phyloP scores from a whole-genome alignment of 2,113 vertebrate species.

The Bubo scandiacus region DNA sequence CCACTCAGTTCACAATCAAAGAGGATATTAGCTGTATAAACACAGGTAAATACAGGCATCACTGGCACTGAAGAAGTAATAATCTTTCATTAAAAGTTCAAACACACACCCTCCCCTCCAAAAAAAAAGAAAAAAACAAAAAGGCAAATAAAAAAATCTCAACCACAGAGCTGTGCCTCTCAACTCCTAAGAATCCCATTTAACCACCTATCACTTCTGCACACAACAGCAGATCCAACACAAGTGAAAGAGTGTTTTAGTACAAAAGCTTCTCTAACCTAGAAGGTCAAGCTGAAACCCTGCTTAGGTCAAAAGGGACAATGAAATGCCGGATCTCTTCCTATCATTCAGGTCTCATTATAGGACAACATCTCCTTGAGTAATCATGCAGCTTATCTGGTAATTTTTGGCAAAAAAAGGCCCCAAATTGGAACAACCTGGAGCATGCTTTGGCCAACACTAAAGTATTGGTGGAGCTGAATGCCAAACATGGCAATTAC shows the following conservation, averaged over 20 bases:
- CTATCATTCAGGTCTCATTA: background rate
- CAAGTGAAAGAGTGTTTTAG: background rate
- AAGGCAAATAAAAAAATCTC: background rate
- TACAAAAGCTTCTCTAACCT: background rate
- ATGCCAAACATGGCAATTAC: background rate
- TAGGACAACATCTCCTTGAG: background rate
- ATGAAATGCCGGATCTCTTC: constrained; percentile 11
- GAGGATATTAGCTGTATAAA: background rate
- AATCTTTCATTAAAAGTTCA: background rate
- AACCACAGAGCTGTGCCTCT: background rate
- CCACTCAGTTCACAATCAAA: background rate
- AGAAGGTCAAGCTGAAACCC: constrained; percentile 13
- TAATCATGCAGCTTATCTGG: background rate
- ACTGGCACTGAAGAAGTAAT: background rate
- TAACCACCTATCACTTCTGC: background rate
- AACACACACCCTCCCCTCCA: background rate
- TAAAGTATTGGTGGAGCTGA: background rate
- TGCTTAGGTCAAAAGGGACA: constrained; percentile 2
- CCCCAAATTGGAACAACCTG: background rate
- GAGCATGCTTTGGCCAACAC: background rate
- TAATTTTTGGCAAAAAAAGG: background rate
- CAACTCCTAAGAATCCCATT: background rate
- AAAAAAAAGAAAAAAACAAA: background rate
- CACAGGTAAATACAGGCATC: background rate
- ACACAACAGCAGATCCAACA: background rate